phyloP scores from a whole-genome alignment of 2,797 vertebrate species.

The Onychomys leucogaster region DNA sequence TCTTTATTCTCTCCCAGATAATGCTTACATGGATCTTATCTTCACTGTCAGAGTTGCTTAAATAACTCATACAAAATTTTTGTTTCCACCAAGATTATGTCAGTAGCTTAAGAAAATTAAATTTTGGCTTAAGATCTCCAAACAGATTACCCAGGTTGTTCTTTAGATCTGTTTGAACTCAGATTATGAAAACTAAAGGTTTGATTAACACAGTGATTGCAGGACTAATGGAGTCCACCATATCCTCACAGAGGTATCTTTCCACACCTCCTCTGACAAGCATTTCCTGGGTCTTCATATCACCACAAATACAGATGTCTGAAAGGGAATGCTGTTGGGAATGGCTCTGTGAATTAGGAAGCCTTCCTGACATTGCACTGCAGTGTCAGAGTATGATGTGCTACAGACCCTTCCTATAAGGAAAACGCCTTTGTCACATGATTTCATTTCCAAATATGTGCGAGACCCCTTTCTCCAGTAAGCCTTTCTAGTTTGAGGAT shows the following conservation, averaged over 20 bases:
- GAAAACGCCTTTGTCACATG: background rate
- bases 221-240: background rate
- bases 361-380: background rate
- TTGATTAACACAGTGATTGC: background rate
- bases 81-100: conserved; percentile 3
- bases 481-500: background rate
- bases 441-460: conserved; percentile 33
- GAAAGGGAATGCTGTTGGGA: background rate
- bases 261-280: background rate
- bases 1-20: conserved; percentile 38
- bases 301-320: background rate
- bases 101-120: conserved; percentile 52
- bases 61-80: conserved; percentile 53
- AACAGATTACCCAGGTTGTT: background rate
- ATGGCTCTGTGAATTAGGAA: conserved; percentile 11
- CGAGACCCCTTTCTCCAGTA: background rate
- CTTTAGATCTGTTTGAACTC: background rate
- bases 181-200: background rate
- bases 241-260: background rate
- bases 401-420: background rate
- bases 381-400: background rate
- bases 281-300: conserved; percentile 1
- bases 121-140: conserved; percentile 21
- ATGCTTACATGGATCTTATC: conserved; percentile 29
- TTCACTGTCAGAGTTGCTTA: conserved; percentile 54